A percentile compares a stretch with the other conserved stretches of the same genome.
Evolutionary conservation across 1,140 invertebrate species (phyloP).

Genomic region (Campoletis sonorensis): DNA sequence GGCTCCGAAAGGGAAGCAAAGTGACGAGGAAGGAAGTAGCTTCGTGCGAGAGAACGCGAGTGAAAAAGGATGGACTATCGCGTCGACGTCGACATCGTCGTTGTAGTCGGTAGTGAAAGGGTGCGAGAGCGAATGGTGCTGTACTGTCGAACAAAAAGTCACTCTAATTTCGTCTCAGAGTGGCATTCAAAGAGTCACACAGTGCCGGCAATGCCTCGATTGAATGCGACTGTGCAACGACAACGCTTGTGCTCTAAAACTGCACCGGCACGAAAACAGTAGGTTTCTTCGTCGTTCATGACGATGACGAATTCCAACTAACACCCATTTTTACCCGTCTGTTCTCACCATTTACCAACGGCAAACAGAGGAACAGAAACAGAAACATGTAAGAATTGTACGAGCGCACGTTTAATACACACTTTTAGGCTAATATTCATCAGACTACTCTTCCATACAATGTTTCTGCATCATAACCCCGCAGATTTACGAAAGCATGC

Average conservation of each 20-base stretch:
- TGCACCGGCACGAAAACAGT: not conserved
- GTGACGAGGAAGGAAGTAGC: slow-evolving; percentile 36
- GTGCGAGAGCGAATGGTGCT: slow-evolving; percentile 44
- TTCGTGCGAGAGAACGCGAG: slow-evolving; percentile 35
- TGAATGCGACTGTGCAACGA: slow-evolving; percentile 47
- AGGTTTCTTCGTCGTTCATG: slow-evolving; percentile 1
- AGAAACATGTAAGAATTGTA: not conserved
- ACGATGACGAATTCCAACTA: slow-evolving; percentile 35
- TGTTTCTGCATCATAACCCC: not conserved
- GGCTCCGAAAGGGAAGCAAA: not conserved
- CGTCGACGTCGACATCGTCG: slow-evolving; percentile 35
- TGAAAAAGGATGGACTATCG: slow-evolving; percentile 27
- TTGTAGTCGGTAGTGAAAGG: slow-evolving; percentile 41
- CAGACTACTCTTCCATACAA: not conserved
- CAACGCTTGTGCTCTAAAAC: not conserved
- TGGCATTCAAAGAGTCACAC: slow-evolving; percentile 54
- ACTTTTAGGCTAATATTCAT: slow-evolving; percentile 30
- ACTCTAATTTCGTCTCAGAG: slow-evolving; percentile 65
- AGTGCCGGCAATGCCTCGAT: slow-evolving; percentile 23
- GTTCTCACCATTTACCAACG: not conserved
- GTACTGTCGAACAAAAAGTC: slow-evolving; percentile 61
- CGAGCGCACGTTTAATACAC: not conserved
- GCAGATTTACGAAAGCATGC: not conserved
- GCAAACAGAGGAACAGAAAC: not conserved
- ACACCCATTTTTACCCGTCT: not conserved